Percentiles rank a stretch among this genome's conserved stretches.
These are phyloP conservation scores for Toxonevra muliebris DNA, from an alignment of 2,888 invertebrate genomes.

Conservation along the genomic window DNA sequence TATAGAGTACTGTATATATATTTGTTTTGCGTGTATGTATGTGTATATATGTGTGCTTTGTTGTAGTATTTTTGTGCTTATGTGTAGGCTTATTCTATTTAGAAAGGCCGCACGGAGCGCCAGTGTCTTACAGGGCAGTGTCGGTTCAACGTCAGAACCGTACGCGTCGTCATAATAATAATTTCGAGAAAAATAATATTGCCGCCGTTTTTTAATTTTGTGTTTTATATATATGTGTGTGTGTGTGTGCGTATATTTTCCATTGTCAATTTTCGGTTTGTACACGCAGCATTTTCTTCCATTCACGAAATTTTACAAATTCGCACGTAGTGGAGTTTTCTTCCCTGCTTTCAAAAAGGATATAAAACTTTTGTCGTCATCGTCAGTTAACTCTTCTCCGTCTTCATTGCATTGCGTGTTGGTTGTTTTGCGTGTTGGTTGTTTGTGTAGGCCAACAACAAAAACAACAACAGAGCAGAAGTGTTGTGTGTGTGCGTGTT, in stretches of 20 bases:
- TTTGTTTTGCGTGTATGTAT: constrained; percentile 21
- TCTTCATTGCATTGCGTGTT: too few species aligned
- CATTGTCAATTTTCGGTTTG: too few species aligned
- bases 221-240: background rate
- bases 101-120: constrained; percentile 54
- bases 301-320: constrained; percentile 7
- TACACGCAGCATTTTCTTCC: too few species aligned
- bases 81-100: constrained; percentile 53
- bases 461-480: constrained; percentile 18
- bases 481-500: background rate
- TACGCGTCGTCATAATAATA: constrained; percentile 45
- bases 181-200: constrained; percentile 2
- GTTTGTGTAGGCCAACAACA: constrained; percentile 2
- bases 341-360: too few species aligned
- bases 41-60: constrained; percentile 24
- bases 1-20: background rate
- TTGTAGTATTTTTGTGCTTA: constrained; percentile 34
- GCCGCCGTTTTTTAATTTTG: too few species aligned
- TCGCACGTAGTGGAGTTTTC: background rate
- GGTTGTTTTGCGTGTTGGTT: too few species aligned
- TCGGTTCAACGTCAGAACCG: constrained; percentile 63
- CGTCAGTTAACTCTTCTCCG: background rate
- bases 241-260: background rate
- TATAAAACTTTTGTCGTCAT: background rate
- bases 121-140: constrained; percentile 61